Conservation (phyloP, 2,113 vertebrate species). For the Boleophthalmus pectinirostris region DNA sequence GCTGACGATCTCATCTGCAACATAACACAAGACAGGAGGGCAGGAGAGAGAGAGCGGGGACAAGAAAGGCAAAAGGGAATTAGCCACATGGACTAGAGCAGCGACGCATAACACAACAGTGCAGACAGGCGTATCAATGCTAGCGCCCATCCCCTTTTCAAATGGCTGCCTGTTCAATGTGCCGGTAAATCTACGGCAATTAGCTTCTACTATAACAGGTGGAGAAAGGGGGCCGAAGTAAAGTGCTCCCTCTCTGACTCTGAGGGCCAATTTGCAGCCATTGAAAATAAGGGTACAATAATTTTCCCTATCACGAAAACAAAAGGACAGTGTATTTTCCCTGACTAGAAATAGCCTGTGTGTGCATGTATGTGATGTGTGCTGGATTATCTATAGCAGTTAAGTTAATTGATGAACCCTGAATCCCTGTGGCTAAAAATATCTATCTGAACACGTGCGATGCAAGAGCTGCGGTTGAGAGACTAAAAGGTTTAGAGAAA, state of each 20-base stretch:
- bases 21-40: conserved; percentile 64
- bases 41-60: conserved; percentile 47
- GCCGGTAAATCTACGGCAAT: conserved; percentile 40
- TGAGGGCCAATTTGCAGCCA: conserved; percentile 59
- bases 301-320: conserved; percentile 28
- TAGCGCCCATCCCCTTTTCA: conserved; percentile 57
- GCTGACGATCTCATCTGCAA: conserved; percentile 93
- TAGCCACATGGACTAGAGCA: conserved; percentile 50
- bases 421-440: conserved; percentile 11
- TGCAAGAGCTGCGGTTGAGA: conserved; percentile 47
- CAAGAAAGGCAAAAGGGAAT: conserved; percentile 50
- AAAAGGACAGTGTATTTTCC: conserved; percentile 8
- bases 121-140: conserved; percentile 58
- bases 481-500: conserved; percentile 52
- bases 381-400: conserved; percentile 10
- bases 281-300: conserved; percentile 28
- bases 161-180: conserved; percentile 51
- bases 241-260: conserved; percentile 32
- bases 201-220: conserved; percentile 22
- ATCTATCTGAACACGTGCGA: conserved; percentile 44
- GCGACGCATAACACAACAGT: conserved; percentile 42
- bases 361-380: conserved; percentile 14
- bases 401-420: conserved; percentile 21
- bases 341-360: conserved; percentile 11
- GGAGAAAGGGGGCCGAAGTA: conserved; percentile 33